Percentiles rank a stretch among this genome's conserved stretches.
phyloP scores from a whole-genome alignment of 2,797 vertebrate genomes.

The Rhinogobio ventralis region DNA sequence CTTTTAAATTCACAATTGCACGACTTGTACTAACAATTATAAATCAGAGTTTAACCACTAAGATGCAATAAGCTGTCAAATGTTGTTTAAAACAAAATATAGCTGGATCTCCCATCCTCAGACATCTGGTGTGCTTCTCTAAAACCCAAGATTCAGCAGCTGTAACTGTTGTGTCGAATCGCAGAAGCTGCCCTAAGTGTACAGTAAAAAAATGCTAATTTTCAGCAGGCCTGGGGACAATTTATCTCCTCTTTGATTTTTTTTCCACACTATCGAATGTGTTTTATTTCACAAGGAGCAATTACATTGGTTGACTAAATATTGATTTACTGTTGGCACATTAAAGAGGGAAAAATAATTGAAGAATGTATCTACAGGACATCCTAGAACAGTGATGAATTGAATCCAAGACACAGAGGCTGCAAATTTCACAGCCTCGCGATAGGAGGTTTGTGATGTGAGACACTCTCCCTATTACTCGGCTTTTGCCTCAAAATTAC shows the following conservation, averaged over 20 bases:
- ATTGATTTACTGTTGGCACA: constrained; percentile 79
- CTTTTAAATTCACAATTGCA: background rate
- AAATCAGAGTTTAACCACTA: background rate
- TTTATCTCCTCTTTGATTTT: constrained; percentile 81
- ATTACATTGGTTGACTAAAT: constrained; percentile 83
- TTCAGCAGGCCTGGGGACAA: constrained; percentile 70
- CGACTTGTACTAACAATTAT: background rate
- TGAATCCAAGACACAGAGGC: constrained; percentile 63
- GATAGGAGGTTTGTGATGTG: constrained; percentile 67
- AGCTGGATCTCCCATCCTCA: constrained; percentile 66
- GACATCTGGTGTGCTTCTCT: constrained; percentile 71
- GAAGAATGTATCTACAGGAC: constrained; percentile 85
- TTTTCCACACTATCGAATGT: constrained; percentile 65
- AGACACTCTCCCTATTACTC: constrained; percentile 47
- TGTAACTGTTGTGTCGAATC: constrained; percentile 75
- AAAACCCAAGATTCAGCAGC: constrained; percentile 64
- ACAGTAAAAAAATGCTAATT: constrained; percentile 75
- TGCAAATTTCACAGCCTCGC: constrained; percentile 60
- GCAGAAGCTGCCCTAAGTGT: constrained; percentile 78
- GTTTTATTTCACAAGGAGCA: constrained; percentile 76
- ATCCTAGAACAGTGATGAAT: constrained; percentile 79
- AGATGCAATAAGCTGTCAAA: background rate
- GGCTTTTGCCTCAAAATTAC: constrained; percentile 57
- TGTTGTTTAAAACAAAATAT: constrained; percentile 6
- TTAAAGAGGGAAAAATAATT: constrained; percentile 83